Conservation (phyloP, 2,888 invertebrate species). For the Mayetiola destructor region DNA sequence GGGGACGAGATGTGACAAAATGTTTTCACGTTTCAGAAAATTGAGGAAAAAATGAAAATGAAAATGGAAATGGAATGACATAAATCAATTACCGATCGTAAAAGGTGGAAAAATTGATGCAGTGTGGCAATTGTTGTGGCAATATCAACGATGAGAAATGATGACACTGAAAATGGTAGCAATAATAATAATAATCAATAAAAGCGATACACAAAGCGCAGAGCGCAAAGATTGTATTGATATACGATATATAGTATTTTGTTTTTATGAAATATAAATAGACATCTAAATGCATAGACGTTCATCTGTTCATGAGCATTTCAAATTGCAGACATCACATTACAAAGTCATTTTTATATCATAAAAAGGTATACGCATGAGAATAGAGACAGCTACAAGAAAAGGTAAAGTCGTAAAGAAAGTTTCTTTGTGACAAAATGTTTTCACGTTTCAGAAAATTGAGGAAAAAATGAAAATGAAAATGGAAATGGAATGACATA, state of each 20-base stretch:
- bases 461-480: background rate
- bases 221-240: too few relatives aligned
- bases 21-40: background rate
- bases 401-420: slow-evolving; percentile 11
- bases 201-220: too few relatives aligned
- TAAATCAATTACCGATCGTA: slow-evolving; percentile 12
- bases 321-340: background rate
- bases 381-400: too few relatives aligned
- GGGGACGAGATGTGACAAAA: too few relatives aligned
- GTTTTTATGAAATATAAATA: too few relatives aligned
- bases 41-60: background rate
- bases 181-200: too few relatives aligned
- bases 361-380: background rate
- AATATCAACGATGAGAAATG: too few relatives aligned
- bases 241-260: too few relatives aligned
- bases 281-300: too few relatives aligned
- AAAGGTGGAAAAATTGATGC: background rate
- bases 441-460: background rate
- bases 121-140: too few relatives aligned
- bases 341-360: slow-evolving; percentile 5
- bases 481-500: background rate
- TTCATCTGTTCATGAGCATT: too few relatives aligned
- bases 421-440: background rate
- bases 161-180: too few relatives aligned
- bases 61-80: slow-evolving; percentile 7